Evolutionary conservation across 2,888 invertebrate genomes (phyloP), one percentile per base, ranked within the genome.

Genomic region (Noctua comes): DNA sequence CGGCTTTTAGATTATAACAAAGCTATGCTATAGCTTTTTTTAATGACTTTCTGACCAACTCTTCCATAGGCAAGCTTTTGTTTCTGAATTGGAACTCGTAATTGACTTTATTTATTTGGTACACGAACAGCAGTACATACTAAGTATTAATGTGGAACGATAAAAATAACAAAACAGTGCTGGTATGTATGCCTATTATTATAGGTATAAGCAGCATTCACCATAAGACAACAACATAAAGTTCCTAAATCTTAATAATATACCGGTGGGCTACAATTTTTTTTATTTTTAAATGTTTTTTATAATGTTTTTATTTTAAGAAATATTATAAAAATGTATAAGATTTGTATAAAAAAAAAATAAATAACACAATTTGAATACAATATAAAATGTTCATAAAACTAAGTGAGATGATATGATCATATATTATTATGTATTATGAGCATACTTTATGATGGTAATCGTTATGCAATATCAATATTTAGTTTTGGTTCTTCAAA

Each of bases 1-100:
- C 62, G 48, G 57, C 7, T 73, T 76, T 68, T 68, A 36, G 36
- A 73, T 68, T 64, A 18, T 65, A 31, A 36, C 64, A 18, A 11
- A 51, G 27, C 48, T 51, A 16, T 40, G 1, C 8, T 36, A n/a
- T 62, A 70, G 27, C 16, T 73, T 65, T 21, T 51, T 65, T 24
- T 18, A 31, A 27, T 48, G 24, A n/a, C 13, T 2, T 43, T 36
- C 13, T 46, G 21, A 43, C 18, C 8, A 43, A 27, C 24, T 36
- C 1, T 10, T 43, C 16, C 0, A 13, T 7, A 27, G 13, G 8
- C 7, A 24, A n/a, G 31, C 16, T 74, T 66, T 74, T 43, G 40
- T 10, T 59, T 18, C 31, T 6, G 31, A 51, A 57, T 40, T 65
- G 46, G 27, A 57, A 36, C 16, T 51, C 27, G 36, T 72, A 24